Evolutionary conservation across 2,113 vertebrate species (phyloP).

Genomic region (Hyla sarda): DNA sequence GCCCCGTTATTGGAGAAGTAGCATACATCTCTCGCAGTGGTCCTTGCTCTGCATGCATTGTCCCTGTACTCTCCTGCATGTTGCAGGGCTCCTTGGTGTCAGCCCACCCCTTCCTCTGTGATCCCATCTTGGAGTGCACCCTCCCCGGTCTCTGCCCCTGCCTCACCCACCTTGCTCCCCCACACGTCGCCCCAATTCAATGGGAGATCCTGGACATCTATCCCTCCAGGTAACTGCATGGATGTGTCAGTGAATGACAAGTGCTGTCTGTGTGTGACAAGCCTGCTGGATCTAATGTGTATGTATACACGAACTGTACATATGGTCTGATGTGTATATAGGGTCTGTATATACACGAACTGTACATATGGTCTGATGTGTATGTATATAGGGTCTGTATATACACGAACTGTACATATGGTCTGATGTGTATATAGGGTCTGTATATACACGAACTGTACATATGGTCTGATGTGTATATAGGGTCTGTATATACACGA

Average conservation of each 20-base stretch:
- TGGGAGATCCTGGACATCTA: constrained; percentile 38
- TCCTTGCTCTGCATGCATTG: neutral
- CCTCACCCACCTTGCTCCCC: neutral
- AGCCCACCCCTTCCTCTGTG: neutral
- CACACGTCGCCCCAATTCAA: constrained; percentile 1
- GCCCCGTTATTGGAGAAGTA: neutral
- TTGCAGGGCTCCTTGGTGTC: neutral
- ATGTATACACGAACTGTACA: too few species aligned
- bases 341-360: too few species aligned
- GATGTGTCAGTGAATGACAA: neutral
- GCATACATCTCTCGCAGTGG: neutral
- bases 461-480: too few species aligned
- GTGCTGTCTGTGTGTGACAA: neutral
- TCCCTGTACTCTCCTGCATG: neutral
- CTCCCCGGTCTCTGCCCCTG: neutral
- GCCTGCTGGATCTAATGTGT: neutral
- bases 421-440: too few species aligned
- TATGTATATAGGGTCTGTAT: too few species aligned
- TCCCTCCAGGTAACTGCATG: constrained; percentile 12
- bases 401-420: too few species aligned
- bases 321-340: too few species aligned
- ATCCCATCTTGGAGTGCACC: neutral
- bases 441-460: too few species aligned
- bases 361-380: too few species aligned
- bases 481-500: too few species aligned